Percentiles rank a stretch among this genome's conserved stretches.
These are phyloP conservation scores for Megalonaias nervosa DNA, from an alignment of 1,140 invertebrate genomes.

Conservation along the genomic window DNA sequence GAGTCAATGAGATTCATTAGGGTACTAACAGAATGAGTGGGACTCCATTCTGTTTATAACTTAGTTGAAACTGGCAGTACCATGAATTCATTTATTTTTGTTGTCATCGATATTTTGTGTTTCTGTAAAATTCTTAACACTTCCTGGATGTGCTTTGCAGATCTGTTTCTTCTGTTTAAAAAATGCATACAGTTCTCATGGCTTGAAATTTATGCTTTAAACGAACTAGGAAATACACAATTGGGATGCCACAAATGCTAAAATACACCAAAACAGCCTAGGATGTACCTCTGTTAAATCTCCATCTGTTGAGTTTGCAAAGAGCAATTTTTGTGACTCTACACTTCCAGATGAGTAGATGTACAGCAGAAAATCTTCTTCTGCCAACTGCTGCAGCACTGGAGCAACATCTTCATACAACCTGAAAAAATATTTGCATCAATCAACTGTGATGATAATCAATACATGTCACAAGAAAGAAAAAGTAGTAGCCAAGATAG, in stretches of 20 bases:
- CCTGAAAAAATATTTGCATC: constrained; percentile 73
- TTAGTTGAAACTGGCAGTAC: no score
- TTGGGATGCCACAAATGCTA: neutral
- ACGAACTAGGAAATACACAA: neutral
- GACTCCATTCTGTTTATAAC: no score
- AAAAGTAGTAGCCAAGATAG: no score
- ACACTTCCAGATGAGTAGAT: constrained; percentile 95
- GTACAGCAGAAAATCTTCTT: constrained; percentile 79
- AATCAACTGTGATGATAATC: no score
- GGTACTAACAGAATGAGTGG: no score
- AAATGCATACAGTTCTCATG: neutral
- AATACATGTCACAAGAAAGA: no score
- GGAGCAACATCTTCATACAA: constrained; percentile 88
- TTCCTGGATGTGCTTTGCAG: no score
- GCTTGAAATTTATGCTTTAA: neutral
- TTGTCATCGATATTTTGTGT: no score
- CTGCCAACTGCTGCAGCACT: constrained; percentile 81
- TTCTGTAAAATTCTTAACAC: no score
- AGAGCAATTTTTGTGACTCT: constrained; percentile 91
- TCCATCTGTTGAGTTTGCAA: constrained; percentile 83
- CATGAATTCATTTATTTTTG: no score
- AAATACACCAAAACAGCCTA: neutral
- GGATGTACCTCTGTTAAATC: constrained; percentile 79
- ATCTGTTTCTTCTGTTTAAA: no score
- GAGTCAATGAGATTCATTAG: no score